Conservation (phyloP, 2,888 invertebrate genomes). For the Drosophila ustulata region DNA sequence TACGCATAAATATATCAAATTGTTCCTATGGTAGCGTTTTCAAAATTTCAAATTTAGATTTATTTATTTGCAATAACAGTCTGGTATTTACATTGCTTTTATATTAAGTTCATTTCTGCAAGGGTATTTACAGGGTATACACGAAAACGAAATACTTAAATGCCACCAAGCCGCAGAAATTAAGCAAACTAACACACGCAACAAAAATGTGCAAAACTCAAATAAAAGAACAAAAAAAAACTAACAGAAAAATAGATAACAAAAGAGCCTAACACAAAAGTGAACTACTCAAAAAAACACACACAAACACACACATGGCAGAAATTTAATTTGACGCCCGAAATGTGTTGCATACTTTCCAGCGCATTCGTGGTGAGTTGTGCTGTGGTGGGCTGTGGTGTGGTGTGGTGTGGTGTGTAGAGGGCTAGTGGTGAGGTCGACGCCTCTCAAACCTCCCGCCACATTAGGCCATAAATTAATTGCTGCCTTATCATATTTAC, state of each 20-base stretch:
- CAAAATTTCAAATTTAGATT: too few relatives aligned
- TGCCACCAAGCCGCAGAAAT: constrained; percentile 28
- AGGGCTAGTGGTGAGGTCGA: background rate
- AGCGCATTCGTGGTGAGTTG: constrained; percentile 1
- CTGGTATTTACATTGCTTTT: too few relatives aligned
- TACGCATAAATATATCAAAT: constrained; percentile 1
- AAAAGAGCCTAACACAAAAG: constrained; percentile 27
- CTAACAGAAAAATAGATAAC: constrained; percentile 17
- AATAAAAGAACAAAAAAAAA: background rate
- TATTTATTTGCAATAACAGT: too few relatives aligned
- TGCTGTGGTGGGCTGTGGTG: background rate
- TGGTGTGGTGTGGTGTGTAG: background rate
- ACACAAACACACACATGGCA: background rate
- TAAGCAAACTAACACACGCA: constrained; percentile 9
- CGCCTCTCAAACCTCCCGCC: background rate
- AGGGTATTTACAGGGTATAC: constrained; percentile 25
- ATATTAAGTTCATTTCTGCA: constrained; percentile 10
- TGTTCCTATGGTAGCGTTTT: constrained; percentile 11
- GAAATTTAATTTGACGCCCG: constrained; percentile 24
- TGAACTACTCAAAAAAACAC: constrained; percentile 7
- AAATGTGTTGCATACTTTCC: constrained; percentile 7
- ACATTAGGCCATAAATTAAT: constrained; percentile 46
- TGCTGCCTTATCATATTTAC: constrained; percentile 48
- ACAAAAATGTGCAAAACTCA: background rate
- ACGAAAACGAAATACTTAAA: constrained; percentile 21